Conservation (phyloP, 1,140 invertebrate species). For the Parasteatoda tepidariorum region DNA sequence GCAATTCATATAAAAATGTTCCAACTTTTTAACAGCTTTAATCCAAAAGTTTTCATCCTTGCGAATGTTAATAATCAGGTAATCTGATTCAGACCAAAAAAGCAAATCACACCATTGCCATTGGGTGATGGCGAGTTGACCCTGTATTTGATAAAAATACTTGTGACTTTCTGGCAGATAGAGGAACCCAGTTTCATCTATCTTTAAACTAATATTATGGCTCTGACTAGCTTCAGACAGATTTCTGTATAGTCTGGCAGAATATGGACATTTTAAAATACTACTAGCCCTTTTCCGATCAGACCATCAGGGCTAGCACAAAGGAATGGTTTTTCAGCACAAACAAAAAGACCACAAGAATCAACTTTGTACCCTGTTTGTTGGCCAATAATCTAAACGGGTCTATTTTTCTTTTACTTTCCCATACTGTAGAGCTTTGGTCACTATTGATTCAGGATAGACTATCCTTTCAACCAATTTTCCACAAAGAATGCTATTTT, state of each 20-base stretch:
- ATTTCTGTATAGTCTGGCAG: slow-evolving; percentile 59
- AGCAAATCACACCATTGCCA: slow-evolving; percentile 67
- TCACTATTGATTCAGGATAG: not conserved
- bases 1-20: slow-evolving; percentile 63
- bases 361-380: slow-evolving; percentile 62
- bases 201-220: slow-evolving; percentile 6
- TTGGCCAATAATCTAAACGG: slow-evolving; percentile 47
- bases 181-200: not conserved
- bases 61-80: not conserved
- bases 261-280: slow-evolving; percentile 68
- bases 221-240: slow-evolving; percentile 40
- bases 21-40: slow-evolving; percentile 56
- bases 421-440: slow-evolving; percentile 60
- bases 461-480: not conserved
- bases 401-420: slow-evolving; percentile 65
- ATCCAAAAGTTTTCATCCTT: slow-evolving; percentile 23
- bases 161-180: slow-evolving; percentile 65
- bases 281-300: slow-evolving; percentile 64
- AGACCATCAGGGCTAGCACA: slow-evolving; percentile 69
- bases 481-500: not conserved
- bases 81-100: slow-evolving; percentile 65
- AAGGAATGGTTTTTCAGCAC: slow-evolving; percentile 65
- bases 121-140: slow-evolving; percentile 66
- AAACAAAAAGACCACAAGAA: slow-evolving; percentile 68
- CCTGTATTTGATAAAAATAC: slow-evolving; percentile 69